Conservation (phyloP, 2,113 vertebrate species). For the Hippolais icterina region DNA sequence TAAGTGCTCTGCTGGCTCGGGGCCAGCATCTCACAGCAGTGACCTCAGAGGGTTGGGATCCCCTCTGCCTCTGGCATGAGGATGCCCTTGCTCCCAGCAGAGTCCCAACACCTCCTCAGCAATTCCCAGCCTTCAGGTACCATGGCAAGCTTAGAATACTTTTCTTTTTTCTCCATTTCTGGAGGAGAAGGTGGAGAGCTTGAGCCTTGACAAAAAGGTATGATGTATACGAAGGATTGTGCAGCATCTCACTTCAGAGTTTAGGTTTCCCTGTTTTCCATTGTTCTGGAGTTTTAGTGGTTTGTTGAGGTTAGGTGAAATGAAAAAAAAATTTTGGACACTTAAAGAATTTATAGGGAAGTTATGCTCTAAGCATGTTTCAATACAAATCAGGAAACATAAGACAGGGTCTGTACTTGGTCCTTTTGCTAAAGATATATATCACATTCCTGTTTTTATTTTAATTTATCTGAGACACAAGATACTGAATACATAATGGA, state of each 20-base stretch:
- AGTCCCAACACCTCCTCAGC: background rate
- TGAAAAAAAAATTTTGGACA: background rate
- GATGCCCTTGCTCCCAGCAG: background rate
- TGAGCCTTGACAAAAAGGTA: background rate
- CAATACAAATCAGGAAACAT: background rate
- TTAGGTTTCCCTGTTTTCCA: background rate
- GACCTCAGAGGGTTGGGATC: background rate
- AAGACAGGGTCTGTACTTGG: background rate
- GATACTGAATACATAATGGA: background rate
- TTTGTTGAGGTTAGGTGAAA: background rate
- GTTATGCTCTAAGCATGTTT: background rate
- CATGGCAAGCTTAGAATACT: background rate
- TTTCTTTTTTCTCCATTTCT: background rate
- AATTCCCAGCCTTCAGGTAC: rapidly evolving
- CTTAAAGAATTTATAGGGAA: background rate
- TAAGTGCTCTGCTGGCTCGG: constrained; percentile 17
- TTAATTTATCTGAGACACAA: background rate
- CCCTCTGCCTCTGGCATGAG: background rate
- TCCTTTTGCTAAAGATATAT: background rate
- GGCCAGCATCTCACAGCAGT: background rate
- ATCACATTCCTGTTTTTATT: background rate
- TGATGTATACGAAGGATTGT: background rate
- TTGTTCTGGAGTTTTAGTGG: background rate
- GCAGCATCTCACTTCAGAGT: background rate
- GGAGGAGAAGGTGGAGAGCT: background rate